phyloP scores from a whole-genome alignment of 2,888 invertebrate species.

The Neoaliturus tenellus region DNA sequence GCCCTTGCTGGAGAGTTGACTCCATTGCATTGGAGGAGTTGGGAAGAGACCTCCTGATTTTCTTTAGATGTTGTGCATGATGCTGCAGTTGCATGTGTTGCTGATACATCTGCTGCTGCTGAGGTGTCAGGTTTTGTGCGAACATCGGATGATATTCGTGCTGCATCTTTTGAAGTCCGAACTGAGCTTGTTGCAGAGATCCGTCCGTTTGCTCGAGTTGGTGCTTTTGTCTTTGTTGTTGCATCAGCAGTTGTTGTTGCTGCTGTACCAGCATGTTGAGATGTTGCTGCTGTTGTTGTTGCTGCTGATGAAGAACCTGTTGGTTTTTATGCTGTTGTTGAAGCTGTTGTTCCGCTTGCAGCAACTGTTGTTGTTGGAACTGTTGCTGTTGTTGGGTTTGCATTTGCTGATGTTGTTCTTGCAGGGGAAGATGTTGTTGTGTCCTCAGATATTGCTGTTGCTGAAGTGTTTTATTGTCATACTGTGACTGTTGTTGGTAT shows the following conservation, averaged over 20 bases:
- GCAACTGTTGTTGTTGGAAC: slow-evolving; percentile 58
- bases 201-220: slow-evolving; percentile 72
- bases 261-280: slow-evolving; percentile 56
- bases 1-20: slow-evolving; percentile 28
- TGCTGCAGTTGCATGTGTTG: slow-evolving; percentile 74
- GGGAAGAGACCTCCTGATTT: slow-evolving; percentile 70
- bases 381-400: slow-evolving; percentile 61
- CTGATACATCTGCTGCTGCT: slow-evolving; percentile 73
- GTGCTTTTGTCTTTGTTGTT: slow-evolving; percentile 74
- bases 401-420: slow-evolving; percentile 62
- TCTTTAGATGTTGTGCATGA: slow-evolving; percentile 72
- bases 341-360: slow-evolving; percentile 55
- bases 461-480: slow-evolving; percentile 45
- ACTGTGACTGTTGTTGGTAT: slow-evolving; percentile 47
- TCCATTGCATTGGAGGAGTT: slow-evolving; percentile 61
- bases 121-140: slow-evolving; percentile 77
- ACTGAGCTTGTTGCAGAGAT: slow-evolving; percentile 70
- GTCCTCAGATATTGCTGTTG: slow-evolving; percentile 48
- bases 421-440: slow-evolving; percentile 61
- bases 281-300: slow-evolving; percentile 70
- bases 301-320: slow-evolving; percentile 63
- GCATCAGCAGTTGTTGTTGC: slow-evolving; percentile 60
- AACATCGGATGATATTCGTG: slow-evolving; percentile 71
- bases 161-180: slow-evolving; percentile 74
- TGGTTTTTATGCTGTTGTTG: slow-evolving; percentile 64